Evolutionary conservation across 2,888 invertebrate species (phyloP).

Genomic region (Melipona beecheii): DNA sequence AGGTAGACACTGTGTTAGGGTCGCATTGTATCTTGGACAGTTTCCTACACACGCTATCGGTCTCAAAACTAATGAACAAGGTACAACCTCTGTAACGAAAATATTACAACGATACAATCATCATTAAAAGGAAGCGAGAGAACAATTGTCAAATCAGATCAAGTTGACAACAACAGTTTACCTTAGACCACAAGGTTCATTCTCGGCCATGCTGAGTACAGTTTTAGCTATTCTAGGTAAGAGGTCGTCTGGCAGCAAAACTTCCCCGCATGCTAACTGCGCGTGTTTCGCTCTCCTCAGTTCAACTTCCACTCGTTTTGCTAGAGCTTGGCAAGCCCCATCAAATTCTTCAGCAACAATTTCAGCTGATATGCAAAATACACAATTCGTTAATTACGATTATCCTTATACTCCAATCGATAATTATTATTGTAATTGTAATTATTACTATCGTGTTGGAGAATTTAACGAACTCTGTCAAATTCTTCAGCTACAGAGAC

Average conservation of each 20-base stretch:
- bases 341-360: conserved; percentile 84
- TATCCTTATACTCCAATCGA: background rate
- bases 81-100: conserved; percentile 88
- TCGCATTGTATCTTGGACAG: conserved; percentile 94
- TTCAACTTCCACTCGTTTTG: conserved; percentile 91
- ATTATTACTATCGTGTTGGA: background rate
- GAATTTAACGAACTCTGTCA: no score
- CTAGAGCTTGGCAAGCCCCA: conserved; percentile 88
- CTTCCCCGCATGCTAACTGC: conserved; percentile 93
- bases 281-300: conserved; percentile 92
- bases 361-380: conserved; percentile 80
- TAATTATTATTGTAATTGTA: background rate
- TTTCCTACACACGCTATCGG: conserved; percentile 88
- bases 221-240: conserved; percentile 91
- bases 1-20: conserved; percentile 94
- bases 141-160: background rate
- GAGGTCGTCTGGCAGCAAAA: conserved; percentile 93
- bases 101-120: background rate
- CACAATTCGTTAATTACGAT: conserved; percentile 34
- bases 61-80: conserved; percentile 93
- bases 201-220: conserved; percentile 92
- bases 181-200: conserved; percentile 95
- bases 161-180: conserved; percentile 55
- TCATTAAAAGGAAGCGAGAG: background rate
- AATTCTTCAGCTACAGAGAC: no score